Percentiles rank a stretch among this genome's conserved stretches.
These are phyloP conservation scores for Leucopsar rothschildi DNA, from an alignment of 2,113 vertebrate species.

Conservation along the genomic window DNA sequence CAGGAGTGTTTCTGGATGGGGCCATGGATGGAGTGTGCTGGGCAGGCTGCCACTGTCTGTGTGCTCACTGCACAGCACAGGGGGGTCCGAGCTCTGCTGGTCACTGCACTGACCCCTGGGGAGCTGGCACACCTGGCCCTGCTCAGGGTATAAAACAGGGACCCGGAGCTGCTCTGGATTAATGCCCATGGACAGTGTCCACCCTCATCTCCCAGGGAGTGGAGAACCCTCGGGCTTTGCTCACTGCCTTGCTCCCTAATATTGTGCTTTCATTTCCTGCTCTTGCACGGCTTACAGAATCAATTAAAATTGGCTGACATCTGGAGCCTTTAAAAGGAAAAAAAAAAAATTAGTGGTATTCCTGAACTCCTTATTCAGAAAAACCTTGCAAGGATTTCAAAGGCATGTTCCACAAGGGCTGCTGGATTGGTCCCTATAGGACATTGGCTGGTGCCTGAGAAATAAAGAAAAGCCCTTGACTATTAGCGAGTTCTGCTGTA, in stretches of 20 bases:
- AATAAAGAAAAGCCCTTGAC: constrained; percentile 20
- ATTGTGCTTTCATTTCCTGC: neutral
- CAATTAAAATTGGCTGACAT: neutral
- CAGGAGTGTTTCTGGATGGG: neutral
- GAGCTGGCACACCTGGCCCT: neutral
- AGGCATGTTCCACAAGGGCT: neutral
- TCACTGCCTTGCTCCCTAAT: neutral
- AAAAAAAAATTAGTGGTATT: neutral
- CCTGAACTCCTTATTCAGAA: neutral
- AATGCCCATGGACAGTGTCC: fast-evolving
- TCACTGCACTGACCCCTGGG: neutral
- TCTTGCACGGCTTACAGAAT: neutral
- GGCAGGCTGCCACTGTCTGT: neutral
- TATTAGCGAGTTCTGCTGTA: constrained; percentile 20
- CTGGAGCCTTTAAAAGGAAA: neutral
- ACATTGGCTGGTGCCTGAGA: neutral
- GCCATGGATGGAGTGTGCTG: fast-evolving
- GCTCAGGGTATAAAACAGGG: neutral
- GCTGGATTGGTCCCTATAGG: neutral
- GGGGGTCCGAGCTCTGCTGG: neutral
- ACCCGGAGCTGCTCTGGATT: neutral
- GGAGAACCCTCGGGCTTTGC: fast-evolving
- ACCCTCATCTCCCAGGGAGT: fast-evolving
- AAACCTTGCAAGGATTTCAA: neutral
- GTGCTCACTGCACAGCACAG: neutral